Evolutionary conservation across 64 coral and sea anemone species (phyloP), one percentile per base, ranked within the genome.

Genomic region (Porites australiensis): DNA sequence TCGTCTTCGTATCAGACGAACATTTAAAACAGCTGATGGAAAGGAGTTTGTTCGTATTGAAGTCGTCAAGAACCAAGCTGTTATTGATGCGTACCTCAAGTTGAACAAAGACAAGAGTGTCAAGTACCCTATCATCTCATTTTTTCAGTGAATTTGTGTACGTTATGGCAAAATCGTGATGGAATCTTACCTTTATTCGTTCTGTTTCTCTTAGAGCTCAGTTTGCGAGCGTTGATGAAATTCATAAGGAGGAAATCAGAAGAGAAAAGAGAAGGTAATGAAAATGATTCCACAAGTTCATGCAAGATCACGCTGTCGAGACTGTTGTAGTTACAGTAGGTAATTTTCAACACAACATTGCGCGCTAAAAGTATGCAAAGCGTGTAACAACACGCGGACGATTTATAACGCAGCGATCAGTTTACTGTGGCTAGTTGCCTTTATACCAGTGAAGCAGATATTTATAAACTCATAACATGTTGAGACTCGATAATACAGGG

Each of bases 101-200:
- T 89, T 99, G 6, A 96, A 93, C 88, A 99, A 99, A 77, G 98
- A 99, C 88, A 99, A 99, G 72, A 99, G 93, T 69, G 88, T 95
- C 78, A 98, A 95, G 98, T 99, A 81, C 77, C 82, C 11, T 44
- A 77, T 65, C 64, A 37, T 68, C 7, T 20, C 18, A 50, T 79
- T 44, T 14, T 67, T 50, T 68, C 49, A 27, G 22, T 79, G 20
- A 8, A 27, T 73, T 83, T 59, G 5, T 83, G 14, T 65, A 45
- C 18, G 59, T 9, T 19, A 1, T 23, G 52, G 37, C 22, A 70
- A 86, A 16, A 48, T 51, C 9, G 6, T 51, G 60, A 4, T 67
- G 18, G 22, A 44, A 13, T 59, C n/a, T 59, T 47, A 64, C 45
- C 4, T 74, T 58, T 21, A 50, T 4, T 37, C 66, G 14, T 27